Percentiles rank a stretch among this genome's conserved stretches.
Conservation (phyloP, 2,888 invertebrate genomes). For the Folsomia candida region DNA sequence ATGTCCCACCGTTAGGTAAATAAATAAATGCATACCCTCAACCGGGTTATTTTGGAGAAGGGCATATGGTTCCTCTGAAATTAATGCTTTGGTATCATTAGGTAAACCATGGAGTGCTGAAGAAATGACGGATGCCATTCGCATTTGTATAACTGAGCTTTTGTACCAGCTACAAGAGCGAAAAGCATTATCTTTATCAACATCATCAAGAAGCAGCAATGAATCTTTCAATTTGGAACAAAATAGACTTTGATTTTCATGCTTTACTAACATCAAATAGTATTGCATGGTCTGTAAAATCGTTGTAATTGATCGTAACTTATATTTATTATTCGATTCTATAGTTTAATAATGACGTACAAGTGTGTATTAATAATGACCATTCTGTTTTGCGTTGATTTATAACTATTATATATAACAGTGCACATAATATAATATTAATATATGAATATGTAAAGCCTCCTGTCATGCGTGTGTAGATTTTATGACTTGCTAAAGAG, state of each 20-base stretch:
- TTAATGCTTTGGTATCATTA: background rate
- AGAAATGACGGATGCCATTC: constrained; percentile 46
- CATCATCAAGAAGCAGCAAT: constrained; percentile 16
- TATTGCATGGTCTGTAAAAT: background rate
- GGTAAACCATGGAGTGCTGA: constrained; percentile 60
- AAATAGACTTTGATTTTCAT: constrained; percentile 35
- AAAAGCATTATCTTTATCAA: constrained; percentile 30
- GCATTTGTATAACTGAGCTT: constrained; percentile 48
- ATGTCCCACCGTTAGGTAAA: constrained; percentile 68
- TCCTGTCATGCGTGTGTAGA: too few relatives aligned
- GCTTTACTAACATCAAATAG: too few relatives aligned
- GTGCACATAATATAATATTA: too few relatives aligned
- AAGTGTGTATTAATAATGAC: too few relatives aligned
- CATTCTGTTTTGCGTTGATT: too few relatives aligned
- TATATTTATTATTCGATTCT: too few relatives aligned
- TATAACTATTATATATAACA: too few relatives aligned
- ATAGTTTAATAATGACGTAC: too few relatives aligned
- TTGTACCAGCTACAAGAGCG: constrained; percentile 49
- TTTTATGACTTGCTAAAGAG: too few relatives aligned
- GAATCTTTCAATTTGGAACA: constrained; percentile 22
- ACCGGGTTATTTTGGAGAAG: background rate
- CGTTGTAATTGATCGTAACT: background rate
- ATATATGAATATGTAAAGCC: too few relatives aligned
- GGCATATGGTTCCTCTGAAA: background rate
- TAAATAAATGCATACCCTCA: too few relatives aligned